phyloP scores from a whole-genome alignment of 2,797 vertebrate genomes.

The Pampus argenteus region DNA sequence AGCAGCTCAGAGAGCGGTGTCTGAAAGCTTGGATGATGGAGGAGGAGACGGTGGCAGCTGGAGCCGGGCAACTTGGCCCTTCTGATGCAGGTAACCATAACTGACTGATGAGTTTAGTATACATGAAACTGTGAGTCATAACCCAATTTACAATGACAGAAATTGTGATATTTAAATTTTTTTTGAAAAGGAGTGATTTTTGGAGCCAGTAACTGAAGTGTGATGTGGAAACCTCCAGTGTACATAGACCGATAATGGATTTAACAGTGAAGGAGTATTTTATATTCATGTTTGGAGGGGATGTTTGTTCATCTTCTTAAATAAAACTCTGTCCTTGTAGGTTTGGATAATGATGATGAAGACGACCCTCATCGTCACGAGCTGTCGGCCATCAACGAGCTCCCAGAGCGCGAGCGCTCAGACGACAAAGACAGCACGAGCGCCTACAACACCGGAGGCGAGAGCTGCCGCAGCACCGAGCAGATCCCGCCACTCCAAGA shows the following conservation, averaged over 20 bases:
- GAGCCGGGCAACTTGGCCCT: constrained; percentile 13
- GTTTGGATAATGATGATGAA: constrained; percentile 6
- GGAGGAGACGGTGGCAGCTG: constrained; percentile 73
- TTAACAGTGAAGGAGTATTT: too few relatives aligned
- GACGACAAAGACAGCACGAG: constrained; percentile 91
- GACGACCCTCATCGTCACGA: constrained; percentile 79
- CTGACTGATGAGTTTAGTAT: neutral
- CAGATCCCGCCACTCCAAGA: constrained; percentile 76
- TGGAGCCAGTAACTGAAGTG: too few relatives aligned
- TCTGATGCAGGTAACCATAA: constrained; percentile 58
- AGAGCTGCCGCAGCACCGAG: constrained; percentile 87
- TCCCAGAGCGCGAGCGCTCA: constrained; percentile 88
- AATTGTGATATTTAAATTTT: neutral
- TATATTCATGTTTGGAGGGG: too few relatives aligned
- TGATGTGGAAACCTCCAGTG: too few relatives aligned
- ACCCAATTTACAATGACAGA: too few relatives aligned
- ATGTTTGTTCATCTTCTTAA: too few relatives aligned
- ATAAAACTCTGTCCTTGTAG: constrained; percentile 2
- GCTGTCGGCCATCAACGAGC: constrained; percentile 89
- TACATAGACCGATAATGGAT: too few relatives aligned
- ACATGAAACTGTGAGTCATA: neutral
- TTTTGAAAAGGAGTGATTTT: neutral
- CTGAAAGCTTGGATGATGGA: constrained; percentile 90
- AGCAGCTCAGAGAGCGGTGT: constrained; percentile 89
- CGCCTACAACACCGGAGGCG: constrained; percentile 91